phyloP scores from a whole-genome alignment of 1,140 invertebrate genomes.

The Brachionus angularis region DNA sequence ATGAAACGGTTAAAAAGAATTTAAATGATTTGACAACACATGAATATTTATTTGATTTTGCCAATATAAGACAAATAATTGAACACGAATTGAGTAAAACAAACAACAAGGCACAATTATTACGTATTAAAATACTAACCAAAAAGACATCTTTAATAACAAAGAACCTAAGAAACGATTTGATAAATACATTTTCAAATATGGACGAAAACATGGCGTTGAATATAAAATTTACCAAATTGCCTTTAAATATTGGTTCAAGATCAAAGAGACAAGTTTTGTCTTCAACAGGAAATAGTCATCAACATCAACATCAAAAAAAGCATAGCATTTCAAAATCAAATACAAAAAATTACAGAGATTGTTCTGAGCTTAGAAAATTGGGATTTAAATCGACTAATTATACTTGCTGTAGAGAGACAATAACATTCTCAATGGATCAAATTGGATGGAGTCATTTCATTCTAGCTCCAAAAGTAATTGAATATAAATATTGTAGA shows the following conservation, averaged over 20 bases:
- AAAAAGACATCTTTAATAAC: slow-evolving; percentile 19
- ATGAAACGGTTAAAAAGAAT: too few relatives aligned
- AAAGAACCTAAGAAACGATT: background rate
- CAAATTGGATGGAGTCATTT: slow-evolving; percentile 35
- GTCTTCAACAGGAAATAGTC: too few relatives aligned
- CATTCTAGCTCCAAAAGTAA: slow-evolving; percentile 16
- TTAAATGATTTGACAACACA: background rate
- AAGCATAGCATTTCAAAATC: slow-evolving; percentile 26
- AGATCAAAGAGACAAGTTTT: too few relatives aligned
- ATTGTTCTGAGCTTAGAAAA: slow-evolving; percentile 14
- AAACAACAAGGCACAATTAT: background rate
- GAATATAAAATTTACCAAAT: slow-evolving; percentile 35
- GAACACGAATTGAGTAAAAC: background rate
- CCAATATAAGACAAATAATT: background rate
- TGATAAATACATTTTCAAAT: background rate
- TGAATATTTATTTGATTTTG: slow-evolving; percentile 7
- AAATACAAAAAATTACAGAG: slow-evolving; percentile 19
- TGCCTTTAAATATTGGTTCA: too few relatives aligned
- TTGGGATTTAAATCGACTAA: slow-evolving; percentile 18
- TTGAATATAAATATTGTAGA: slow-evolving; percentile 41
- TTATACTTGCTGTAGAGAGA: slow-evolving; percentile 30
- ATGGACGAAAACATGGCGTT: slow-evolving; percentile 13
- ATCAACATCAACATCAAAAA: too few relatives aligned
- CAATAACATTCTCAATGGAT: background rate
- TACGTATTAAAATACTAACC: background rate